Evolutionary conservation across 2,797 vertebrate genomes (phyloP).

Genomic region (Anas bahamensis): DNA sequence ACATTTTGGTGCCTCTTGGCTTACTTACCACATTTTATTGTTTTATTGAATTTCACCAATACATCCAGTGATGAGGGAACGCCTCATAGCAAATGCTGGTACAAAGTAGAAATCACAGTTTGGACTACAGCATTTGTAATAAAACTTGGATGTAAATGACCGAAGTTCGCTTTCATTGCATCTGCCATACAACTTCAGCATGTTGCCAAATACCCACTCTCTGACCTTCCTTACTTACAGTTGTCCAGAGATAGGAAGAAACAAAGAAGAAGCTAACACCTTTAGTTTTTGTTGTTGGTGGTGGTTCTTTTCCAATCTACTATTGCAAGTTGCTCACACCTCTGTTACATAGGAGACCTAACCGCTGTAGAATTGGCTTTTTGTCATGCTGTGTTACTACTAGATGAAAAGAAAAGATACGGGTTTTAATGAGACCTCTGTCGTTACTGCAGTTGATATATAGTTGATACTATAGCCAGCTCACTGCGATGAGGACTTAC

Average conservation of each 20-base stretch:
- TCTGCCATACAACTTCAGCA: background rate
- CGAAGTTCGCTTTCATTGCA: background rate
- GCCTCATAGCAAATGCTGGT: background rate
- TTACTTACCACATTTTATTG: background rate
- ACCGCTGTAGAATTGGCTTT: background rate
- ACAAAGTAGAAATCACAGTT: background rate
- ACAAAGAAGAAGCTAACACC: background rate
- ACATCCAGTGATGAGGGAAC: background rate
- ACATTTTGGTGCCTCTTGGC: background rate
- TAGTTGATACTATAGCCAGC: background rate
- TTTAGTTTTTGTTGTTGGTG: background rate
- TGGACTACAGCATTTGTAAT: background rate
- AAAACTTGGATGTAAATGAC: background rate
- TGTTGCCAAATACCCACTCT: background rate
- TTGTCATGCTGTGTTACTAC: background rate
- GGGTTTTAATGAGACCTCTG: background rate
- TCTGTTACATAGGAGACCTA: background rate
- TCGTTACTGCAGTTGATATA: background rate
- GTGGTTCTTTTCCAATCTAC: background rate
- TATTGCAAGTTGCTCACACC: background rate
- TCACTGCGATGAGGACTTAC: background rate
- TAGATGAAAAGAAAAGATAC: background rate
- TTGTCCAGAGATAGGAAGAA: background rate
- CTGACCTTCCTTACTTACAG: too few species aligned
- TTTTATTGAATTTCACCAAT: background rate